Percentiles rank a stretch among this genome's conserved stretches.
Conservation (phyloP, 2,888 invertebrate genomes). For the Cephus pulcher region DNA sequence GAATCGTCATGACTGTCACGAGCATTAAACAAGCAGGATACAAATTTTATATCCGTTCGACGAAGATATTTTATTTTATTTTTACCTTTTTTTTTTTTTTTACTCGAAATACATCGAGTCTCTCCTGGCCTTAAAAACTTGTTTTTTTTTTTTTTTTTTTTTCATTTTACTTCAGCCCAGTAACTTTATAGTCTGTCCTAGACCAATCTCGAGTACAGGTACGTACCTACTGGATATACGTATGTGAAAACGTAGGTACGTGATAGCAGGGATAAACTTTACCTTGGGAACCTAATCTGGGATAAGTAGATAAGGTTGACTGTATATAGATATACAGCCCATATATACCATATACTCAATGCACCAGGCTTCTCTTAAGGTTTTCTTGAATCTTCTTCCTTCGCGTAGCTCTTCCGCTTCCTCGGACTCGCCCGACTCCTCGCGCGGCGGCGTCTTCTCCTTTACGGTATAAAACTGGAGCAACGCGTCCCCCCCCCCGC, state of each 20-base stretch:
- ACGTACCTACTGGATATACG: background rate
- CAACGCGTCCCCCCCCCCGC: background rate
- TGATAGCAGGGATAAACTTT: background rate
- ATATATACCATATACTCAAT: background rate
- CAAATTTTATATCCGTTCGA: background rate
- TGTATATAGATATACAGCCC: background rate
- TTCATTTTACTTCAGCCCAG: background rate
- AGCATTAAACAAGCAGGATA: background rate
- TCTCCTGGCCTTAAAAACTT: background rate
- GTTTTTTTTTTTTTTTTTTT: background rate
- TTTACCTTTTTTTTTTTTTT: background rate
- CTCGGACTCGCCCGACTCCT: background rate
- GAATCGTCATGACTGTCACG: background rate
- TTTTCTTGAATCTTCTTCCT: background rate
- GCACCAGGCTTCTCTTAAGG: background rate
- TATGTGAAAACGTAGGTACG: background rate
- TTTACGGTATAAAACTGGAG: background rate
- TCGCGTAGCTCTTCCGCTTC: background rate
- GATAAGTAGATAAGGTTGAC: slow-evolving; percentile 11
- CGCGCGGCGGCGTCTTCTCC: background rate
- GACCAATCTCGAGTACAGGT: background rate
- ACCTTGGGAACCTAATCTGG: slow-evolving; percentile 19
- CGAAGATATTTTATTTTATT: background rate
- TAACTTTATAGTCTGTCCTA: background rate
- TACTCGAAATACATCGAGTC: background rate